Evolutionary conservation across 1,140 invertebrate genomes (phyloP).

Genomic region (Bradysia coprophila): DNA sequence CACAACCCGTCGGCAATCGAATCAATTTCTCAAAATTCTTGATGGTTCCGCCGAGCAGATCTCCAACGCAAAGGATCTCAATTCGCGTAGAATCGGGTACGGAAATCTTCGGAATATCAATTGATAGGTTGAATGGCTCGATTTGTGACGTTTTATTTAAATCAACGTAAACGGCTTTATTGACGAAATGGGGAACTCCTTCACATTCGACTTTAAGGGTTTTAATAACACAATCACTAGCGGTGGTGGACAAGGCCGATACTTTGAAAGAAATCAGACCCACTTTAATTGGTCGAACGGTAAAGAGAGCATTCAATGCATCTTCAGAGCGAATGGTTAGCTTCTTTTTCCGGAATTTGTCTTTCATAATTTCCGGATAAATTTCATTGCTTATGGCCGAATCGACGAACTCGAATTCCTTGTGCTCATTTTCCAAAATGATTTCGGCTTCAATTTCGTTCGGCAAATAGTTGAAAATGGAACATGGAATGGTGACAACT

Average conservation of each 20-base stretch:
- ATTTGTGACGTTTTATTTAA: conserved; percentile 32
- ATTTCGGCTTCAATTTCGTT: conserved; percentile 62
- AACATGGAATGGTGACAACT: conserved; percentile 17
- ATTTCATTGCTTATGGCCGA: conserved; percentile 17
- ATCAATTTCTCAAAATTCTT: conserved; percentile 60
- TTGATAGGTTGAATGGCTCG: conserved; percentile 16
- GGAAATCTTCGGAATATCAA: conserved; percentile 43
- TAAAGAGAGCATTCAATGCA: conserved; percentile 28
- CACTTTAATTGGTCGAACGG: conserved; percentile 55
- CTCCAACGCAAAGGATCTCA: conserved; percentile 45
- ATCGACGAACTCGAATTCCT: conserved; percentile 61
- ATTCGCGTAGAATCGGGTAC: conserved; percentile 49
- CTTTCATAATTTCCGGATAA: neutral
- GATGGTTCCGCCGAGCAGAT: conserved; percentile 56
- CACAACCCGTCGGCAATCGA: conserved; percentile 72
- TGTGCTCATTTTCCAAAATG: conserved; percentile 59
- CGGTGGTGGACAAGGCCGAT: conserved; percentile 42
- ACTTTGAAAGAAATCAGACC: conserved; percentile 58
- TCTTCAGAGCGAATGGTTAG: neutral
- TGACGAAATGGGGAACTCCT: conserved; percentile 58
- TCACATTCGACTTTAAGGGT: conserved; percentile 58
- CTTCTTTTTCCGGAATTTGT: neutral
- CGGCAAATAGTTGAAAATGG: conserved; percentile 24
- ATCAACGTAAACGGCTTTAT: conserved; percentile 57
- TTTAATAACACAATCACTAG: conserved; percentile 52